A percentile compares a stretch with the other conserved stretches of the same genome.
phyloP scores from a whole-genome alignment of 2,888 invertebrate species.

The Xanthostigma xanthostigma region DNA sequence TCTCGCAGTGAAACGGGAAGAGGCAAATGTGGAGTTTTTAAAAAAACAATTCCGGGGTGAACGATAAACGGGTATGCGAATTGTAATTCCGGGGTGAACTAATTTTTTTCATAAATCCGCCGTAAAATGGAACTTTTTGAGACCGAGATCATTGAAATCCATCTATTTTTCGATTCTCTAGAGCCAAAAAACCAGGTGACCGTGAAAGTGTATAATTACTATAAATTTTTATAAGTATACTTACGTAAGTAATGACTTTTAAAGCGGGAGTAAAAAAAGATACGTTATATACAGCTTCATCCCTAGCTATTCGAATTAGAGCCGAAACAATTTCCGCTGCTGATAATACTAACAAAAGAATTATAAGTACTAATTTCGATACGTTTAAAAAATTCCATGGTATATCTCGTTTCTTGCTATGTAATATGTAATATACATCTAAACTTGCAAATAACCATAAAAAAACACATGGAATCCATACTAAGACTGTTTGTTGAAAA shows the following conservation, averaged over 20 bases:
- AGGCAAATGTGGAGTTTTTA: too few species aligned
- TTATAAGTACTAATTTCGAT: conserved; percentile 50
- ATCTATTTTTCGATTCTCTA: too few species aligned
- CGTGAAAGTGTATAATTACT: too few species aligned
- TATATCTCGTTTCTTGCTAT: conserved; percentile 62
- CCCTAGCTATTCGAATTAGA: conserved; percentile 34
- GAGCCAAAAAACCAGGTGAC: too few species aligned
- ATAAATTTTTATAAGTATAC: conserved; percentile 36
- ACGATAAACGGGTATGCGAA: too few species aligned
- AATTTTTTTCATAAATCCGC: too few species aligned
- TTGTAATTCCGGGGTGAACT: too few species aligned
- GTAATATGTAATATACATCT: conserved; percentile 59
- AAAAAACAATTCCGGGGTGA: too few species aligned
- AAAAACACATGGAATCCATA: conserved; percentile 80
- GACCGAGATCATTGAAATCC: too few species aligned
- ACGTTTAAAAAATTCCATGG: conserved; percentile 63
- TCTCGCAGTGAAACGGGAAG: too few species aligned
- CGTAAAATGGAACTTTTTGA: too few species aligned
- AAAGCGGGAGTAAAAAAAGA: conserved; percentile 66
- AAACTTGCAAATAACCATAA: conserved; percentile 63
- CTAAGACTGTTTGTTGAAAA: conserved; percentile 78
- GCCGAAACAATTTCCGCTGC: conserved; percentile 51
- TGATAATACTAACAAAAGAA: conserved; percentile 47
- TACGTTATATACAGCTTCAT: conserved; percentile 43
- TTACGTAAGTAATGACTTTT: conserved; percentile 69